Percentiles rank a stretch among this genome's conserved stretches.
These are phyloP conservation scores for Euphydryas editha DNA, from an alignment of 2,888 invertebrate genomes.

Conservation along the genomic window DNA sequence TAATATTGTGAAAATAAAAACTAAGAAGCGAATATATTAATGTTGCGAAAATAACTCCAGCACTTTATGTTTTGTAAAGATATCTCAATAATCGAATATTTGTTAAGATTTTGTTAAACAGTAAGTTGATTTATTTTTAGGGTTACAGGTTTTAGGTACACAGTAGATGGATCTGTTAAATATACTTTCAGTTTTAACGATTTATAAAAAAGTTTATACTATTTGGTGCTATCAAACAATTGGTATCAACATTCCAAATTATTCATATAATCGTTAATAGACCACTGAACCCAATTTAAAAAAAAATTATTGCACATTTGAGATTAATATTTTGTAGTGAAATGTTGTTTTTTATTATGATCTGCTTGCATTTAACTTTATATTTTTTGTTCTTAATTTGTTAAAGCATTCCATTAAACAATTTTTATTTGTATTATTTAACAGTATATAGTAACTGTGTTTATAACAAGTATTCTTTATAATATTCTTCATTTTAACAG, in stretches of 20 bases:
- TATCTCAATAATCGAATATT: slow-evolving; percentile 29
- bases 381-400: slow-evolving; percentile 40
- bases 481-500: slow-evolving; percentile 66
- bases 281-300: not conserved
- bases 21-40: not conserved
- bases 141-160: slow-evolving; percentile 1
- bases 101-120: slow-evolving; percentile 21
- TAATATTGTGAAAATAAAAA: not conserved
- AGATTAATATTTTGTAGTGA: slow-evolving; percentile 29
- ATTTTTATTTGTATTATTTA: slow-evolving; percentile 57
- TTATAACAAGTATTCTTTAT: slow-evolving; percentile 29
- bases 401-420: slow-evolving; percentile 67
- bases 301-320: slow-evolving; percentile 16
- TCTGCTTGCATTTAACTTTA: slow-evolving; percentile 51
- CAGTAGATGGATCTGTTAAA: slow-evolving; percentile 13
- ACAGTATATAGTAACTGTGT: slow-evolving; percentile 56
- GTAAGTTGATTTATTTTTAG: slow-evolving; percentile 17
- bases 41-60: not conserved
- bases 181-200: slow-evolving; percentile 1
- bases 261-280: not conserved
- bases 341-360: slow-evolving; percentile 30
- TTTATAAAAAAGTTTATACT: slow-evolving; percentile 15
- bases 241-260: slow-evolving; percentile 39
- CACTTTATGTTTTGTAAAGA: not conserved
- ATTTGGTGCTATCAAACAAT: slow-evolving; percentile 26